These are phyloP conservation scores for Microdon myrmicae DNA, from an alignment of 2,888 invertebrate species.

Conservation along the genomic window DNA sequence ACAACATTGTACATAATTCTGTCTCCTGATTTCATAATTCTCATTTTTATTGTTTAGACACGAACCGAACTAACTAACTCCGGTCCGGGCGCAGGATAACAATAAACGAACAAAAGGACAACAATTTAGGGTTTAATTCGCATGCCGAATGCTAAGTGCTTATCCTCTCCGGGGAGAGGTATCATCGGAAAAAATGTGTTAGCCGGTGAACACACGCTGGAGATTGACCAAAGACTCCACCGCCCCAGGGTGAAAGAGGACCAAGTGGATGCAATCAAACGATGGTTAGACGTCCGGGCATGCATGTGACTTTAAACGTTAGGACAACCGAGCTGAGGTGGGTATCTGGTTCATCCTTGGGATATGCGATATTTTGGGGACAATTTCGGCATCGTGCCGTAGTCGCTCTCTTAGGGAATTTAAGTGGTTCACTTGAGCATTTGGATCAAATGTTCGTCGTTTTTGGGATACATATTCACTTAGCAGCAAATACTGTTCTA, in stretches of 20 bases:
- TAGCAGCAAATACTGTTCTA: no score
- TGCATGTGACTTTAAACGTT: background rate
- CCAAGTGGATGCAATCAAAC: no score
- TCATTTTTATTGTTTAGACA: slow-evolving; percentile 27
- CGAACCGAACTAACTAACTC: slow-evolving; percentile 12
- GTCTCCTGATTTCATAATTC: slow-evolving; percentile 36
- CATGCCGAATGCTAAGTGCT: slow-evolving; percentile 6
- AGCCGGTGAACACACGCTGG: slow-evolving; percentile 6
- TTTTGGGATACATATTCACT: no score
- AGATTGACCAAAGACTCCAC: no score
- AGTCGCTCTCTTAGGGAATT: no score
- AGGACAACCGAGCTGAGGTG: background rate
- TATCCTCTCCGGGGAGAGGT: background rate
- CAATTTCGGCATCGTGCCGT: no score
- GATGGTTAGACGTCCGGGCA: background rate
- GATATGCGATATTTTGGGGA: no score
- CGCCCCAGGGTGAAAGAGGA: background rate
- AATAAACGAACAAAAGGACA: slow-evolving; percentile 1
- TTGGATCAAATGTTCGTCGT: no score
- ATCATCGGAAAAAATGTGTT: background rate
- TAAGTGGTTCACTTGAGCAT: no score
- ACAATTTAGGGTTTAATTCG: slow-evolving; percentile 9
- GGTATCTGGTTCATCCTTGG: no score
- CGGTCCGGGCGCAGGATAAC: background rate
- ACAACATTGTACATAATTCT: slow-evolving; percentile 6